Percentiles rank a stretch among this genome's conserved stretches.
Evolutionary conservation across 37 sponge, comb jelly and placozoan species (phyloP).

Genomic region (Agelas oroides): DNA sequence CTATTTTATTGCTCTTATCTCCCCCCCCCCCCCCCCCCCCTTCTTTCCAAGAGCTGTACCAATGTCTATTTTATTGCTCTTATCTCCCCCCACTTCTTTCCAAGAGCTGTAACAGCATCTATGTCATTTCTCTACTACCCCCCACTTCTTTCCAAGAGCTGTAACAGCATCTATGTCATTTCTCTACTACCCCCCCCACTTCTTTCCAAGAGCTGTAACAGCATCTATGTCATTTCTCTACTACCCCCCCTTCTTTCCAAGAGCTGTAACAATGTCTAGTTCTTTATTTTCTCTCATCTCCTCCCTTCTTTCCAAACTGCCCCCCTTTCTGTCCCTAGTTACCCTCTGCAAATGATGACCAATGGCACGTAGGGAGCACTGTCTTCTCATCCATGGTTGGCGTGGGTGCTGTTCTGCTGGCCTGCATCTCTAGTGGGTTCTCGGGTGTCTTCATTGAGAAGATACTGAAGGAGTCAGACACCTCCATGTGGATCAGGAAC

Average conservation of each 20-base stretch:
- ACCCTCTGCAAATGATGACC: too few relatives aligned
- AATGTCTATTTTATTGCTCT: too few relatives aligned
- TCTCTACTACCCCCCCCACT: neutral
- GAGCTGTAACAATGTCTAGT: too few relatives aligned
- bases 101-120: too few relatives aligned
- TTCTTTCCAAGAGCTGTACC: neutral
- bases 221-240: too few relatives aligned
- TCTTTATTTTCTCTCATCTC: neutral
- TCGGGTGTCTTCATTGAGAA: constrained; percentile 97
- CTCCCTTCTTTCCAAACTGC: neutral
- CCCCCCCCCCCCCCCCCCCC: neutral
- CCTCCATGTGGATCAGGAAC: constrained; percentile 96
- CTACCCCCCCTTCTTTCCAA: too few relatives aligned
- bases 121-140: too few relatives aligned
- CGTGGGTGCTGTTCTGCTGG: constrained; percentile 74
- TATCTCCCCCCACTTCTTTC: too few relatives aligned
- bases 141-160: too few relatives aligned
- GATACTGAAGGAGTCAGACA: constrained; percentile 88
- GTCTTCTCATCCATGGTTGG: constrained; percentile 57
- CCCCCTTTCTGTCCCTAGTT: neutral
- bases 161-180: too few relatives aligned
- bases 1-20: too few relatives aligned
- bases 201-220: neutral
- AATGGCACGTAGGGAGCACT: too few relatives aligned
- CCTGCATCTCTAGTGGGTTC: constrained; percentile 94